Evolutionary conservation across 1,140 invertebrate genomes (phyloP).

Genomic region (Arctopsyche grandis): DNA sequence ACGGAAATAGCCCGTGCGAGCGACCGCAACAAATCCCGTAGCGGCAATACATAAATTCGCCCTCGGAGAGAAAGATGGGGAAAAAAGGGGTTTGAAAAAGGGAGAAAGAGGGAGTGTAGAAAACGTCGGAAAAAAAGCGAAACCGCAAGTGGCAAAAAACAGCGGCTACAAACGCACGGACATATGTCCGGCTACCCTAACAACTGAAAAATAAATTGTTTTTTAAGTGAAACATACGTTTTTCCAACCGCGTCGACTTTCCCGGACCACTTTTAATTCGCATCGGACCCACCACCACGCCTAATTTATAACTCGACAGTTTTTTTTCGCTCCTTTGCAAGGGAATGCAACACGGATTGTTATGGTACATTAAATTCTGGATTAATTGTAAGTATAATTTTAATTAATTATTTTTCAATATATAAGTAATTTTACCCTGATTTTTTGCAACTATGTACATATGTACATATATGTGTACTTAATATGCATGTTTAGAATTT

Average conservation of each 20-base stretch:
- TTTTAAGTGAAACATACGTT: constrained; percentile 54
- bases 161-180: constrained; percentile 43
- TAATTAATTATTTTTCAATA: no score
- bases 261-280: constrained; percentile 40
- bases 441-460: no score
- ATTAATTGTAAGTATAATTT: no score
- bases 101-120: neutral
- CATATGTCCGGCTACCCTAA: constrained; percentile 40
- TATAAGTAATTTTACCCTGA: no score
- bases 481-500: no score
- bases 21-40: constrained; percentile 51
- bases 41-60: constrained; percentile 52
- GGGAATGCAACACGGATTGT: neutral
- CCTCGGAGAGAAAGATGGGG: constrained; percentile 11
- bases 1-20: constrained; percentile 38
- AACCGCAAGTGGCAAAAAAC: constrained; percentile 54
- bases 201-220: constrained; percentile 54
- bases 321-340: neutral
- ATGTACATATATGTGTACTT: no score
- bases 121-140: constrained; percentile 35
- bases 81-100: constrained; percentile 14
- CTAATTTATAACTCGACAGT: neutral
- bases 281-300: neutral
- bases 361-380: neutral
- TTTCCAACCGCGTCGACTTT: constrained; percentile 38